Evolutionary conservation across 2,888 invertebrate genomes (phyloP), one percentile per base, ranked within the genome.

Genomic region (Hanleya hanleyi): DNA sequence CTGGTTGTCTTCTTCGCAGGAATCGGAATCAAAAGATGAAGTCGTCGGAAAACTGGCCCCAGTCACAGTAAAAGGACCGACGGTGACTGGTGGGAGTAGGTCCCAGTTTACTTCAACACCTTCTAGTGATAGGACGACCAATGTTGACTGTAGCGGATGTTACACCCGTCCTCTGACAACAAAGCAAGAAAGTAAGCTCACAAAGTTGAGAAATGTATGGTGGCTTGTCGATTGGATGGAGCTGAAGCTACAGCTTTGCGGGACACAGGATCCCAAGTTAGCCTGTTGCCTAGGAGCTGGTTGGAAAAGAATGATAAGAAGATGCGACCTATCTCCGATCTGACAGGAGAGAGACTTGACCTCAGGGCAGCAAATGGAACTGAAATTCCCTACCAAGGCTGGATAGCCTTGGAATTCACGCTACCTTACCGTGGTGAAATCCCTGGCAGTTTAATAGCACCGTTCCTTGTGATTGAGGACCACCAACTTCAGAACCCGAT

Each of bases 241-340:
- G 32, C 50, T 7, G 50, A 50, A 33, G 32, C 49, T 5, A 35
- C 15, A 47, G 68, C 68, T 7, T n/a, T 68, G 33, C 50, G 68
- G 68, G 68, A 68, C 33, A 67, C 67, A 3, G 47, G 49, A 32
- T 26, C 49, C 18, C 68, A 68, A 35, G 68, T 51, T 1, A 32
- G 49, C 1, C 35, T 68, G 2, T 29, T 68, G 6, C 33, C 49
- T 18, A 7, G 41, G 33, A 15, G 33, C 6, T 68, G 50, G 51
- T 1, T 68, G 32, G 6, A 33, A 4, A 26, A 33, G 4, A 47
- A 36, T 18, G 51, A 50, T 18, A 50, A 33, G 29, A 35, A 22
- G 6, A 18, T 68, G 15, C 4, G 68, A 33, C 49, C 47, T n/a
- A 68, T 68, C 18, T 26, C 68, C 5, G 68, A 68, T n/a, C 36